A percentile compares a stretch with the other conserved stretches of the same genome.
Conservation (phyloP, 1,140 invertebrate species). For the Solen grandis region DNA sequence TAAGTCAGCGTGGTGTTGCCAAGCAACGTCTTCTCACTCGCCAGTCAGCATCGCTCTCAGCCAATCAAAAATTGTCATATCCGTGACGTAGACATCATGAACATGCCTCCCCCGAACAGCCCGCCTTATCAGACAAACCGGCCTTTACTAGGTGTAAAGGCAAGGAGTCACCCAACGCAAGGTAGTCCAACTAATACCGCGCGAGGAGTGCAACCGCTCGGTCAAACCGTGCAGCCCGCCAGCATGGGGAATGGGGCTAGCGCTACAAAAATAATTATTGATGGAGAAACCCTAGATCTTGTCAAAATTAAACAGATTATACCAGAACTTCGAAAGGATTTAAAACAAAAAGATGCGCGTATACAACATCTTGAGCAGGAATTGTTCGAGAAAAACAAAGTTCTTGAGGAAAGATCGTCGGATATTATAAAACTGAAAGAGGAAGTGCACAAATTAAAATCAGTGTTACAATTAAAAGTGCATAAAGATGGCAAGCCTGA, state of each 20-base stretch:
- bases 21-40: conserved; percentile 29
- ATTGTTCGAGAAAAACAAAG: conserved; percentile 69
- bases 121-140: conserved; percentile 35
- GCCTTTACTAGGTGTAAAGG: conserved; percentile 42
- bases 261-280: conserved; percentile 70
- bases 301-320: conserved; percentile 75
- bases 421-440: conserved; percentile 74
- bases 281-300: conserved; percentile 76
- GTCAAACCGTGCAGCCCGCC: conserved; percentile 24
- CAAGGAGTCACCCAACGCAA: conserved; percentile 18
- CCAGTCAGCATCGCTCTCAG: conserved; percentile 33
- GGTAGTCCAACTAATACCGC: conserved; percentile 20
- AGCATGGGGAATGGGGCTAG: conserved; percentile 80
- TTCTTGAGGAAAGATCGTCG: conserved; percentile 68
- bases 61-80: conserved; percentile 31
- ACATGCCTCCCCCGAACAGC: conserved; percentile 33
- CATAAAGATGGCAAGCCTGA: conserved; percentile 73
- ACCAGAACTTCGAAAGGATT: conserved; percentile 73
- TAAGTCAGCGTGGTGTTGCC: conserved; percentile 6
- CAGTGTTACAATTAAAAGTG: conserved; percentile 70
- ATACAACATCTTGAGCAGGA: conserved; percentile 72
- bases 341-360: conserved; percentile 73
- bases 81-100: conserved; percentile 26
- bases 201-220: neutral
- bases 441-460: conserved; percentile 76